Base-by-base conservation (phyloP, 1,140 invertebrate species). In the Radopholus similis region DNA sequence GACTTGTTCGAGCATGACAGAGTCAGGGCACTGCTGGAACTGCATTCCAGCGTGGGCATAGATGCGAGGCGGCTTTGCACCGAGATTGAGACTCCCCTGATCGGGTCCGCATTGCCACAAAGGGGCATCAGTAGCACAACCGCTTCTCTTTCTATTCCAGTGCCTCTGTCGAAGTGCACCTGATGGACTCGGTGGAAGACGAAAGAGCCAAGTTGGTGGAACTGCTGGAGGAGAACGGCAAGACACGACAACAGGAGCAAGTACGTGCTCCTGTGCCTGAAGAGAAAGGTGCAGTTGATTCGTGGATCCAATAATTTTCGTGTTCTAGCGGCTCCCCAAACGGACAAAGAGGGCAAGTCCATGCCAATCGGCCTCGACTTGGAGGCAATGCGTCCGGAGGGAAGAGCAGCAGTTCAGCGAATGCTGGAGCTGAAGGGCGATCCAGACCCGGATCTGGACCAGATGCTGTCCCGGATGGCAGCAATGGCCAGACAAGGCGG, bases 351-450 rank as follows among this genome's bases (percentile, higher is more conserved):
- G 30, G 18, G 21, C 47, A 35, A 53, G 40, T 64, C 28, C 51
- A 34, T 57, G 21, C 69, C 72, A 18, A 77, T 73, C 13, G 72
- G 72, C 18, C 66, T 73, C 15, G 57, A 73, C 34, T 13, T 77
- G 18, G 21, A 55, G 9, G 26, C 32, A 26, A 55, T 73, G 32
- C 26, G 38, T 28, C 11, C 28, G 8, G 57, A 76, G 32, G 40
- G 64, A 51, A 65, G 57, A n/a, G 37, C 75, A 23, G 44, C 71
- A n/a, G 6, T 30, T 40, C 9, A 5, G 4, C 23, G 18, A 4
- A 51, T 51, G 23, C 13, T 30, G 32, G 40, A 32, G 49, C 28
- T 38, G 71, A 28, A 28, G 11, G 66, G 66, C 18, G 66, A 67
- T 40, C 38, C 74, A 13, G 72, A 73, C 26, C 21, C 30, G 9